A percentile compares a stretch with the other conserved stretches of the same genome.
Conservation (phyloP, 2,888 invertebrate species). For the Eumerus sabulonum region DNA sequence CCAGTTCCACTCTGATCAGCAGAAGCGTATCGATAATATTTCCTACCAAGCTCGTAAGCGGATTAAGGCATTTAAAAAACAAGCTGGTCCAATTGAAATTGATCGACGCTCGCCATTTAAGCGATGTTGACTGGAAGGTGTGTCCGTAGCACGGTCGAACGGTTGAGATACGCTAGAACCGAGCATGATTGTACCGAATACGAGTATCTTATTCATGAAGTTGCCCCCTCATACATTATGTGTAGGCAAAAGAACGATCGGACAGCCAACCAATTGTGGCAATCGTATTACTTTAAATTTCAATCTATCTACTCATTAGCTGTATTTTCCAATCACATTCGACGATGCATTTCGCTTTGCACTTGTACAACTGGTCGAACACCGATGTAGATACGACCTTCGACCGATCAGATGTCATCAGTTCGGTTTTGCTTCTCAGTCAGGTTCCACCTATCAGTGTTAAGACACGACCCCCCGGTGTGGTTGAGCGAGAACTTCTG, state of each 20-base stretch:
- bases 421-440: neutral
- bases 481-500: constrained; percentile 21
- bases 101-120: constrained; percentile 42
- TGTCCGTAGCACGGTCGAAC: constrained; percentile 17
- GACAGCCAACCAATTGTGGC: constrained; percentile 41
- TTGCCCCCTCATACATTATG: constrained; percentile 20
- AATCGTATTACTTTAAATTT: constrained; percentile 27
- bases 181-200: constrained; percentile 30
- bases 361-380: constrained; percentile 18
- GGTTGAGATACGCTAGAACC: constrained; percentile 23
- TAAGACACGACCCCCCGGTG: constrained; percentile 23
- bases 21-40: constrained; percentile 37
- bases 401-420: constrained; percentile 19
- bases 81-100: constrained; percentile 53
- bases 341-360: constrained; percentile 4
- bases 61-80: constrained; percentile 42
- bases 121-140: constrained; percentile 50
- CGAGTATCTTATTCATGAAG: constrained; percentile 23
- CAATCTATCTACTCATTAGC: constrained; percentile 34
- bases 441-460: constrained; percentile 12
- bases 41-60: constrained; percentile 2
- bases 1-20: constrained; percentile 25
- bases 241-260: constrained; percentile 26
- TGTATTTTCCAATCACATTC: constrained; percentile 33
- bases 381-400: constrained; percentile 29